A percentile compares a stretch with the other conserved stretches of the same genome.
phyloP scores from a whole-genome alignment of 2,113 vertebrate genomes.

The Chlorodrepanis virens region DNA sequence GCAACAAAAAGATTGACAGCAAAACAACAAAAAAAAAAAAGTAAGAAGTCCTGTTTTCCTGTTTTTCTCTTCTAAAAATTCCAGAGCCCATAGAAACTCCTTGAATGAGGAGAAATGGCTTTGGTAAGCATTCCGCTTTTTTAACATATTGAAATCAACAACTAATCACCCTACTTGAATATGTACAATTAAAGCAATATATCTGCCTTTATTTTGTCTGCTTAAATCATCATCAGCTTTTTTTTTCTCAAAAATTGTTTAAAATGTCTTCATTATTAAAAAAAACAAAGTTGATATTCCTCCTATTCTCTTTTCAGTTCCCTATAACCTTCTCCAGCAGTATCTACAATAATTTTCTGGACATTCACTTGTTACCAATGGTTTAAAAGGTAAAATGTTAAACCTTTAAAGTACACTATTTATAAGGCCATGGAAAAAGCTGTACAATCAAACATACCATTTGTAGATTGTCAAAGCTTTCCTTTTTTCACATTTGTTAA shows the following conservation, averaged over 20 bases:
- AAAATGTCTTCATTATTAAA: background rate
- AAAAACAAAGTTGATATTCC: background rate
- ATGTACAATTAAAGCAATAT: background rate
- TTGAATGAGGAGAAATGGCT: background rate
- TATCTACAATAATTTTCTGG: background rate
- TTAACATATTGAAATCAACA: background rate
- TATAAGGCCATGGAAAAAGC: rapidly evolving
- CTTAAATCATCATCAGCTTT: background rate
- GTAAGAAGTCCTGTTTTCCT: background rate
- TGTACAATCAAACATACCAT: background rate
- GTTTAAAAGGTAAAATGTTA: background rate
- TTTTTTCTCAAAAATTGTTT: background rate
- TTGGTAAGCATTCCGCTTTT: background rate
- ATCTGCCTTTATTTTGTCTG: background rate
- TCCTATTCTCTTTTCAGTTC: background rate
- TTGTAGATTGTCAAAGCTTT: background rate
- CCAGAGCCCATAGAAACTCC: background rate
- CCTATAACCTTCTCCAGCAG: background rate
- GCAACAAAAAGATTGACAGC: background rate
- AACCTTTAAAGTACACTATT: background rate
- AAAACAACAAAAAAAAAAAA: background rate
- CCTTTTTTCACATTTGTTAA: background rate
- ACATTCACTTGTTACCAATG: background rate
- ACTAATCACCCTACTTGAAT: background rate
- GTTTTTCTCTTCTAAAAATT: background rate